A percentile compares a stretch with the other conserved stretches of the same genome.
Conservation (phyloP, 23 tunicate species). For the Ciona savignyi region DNA sequence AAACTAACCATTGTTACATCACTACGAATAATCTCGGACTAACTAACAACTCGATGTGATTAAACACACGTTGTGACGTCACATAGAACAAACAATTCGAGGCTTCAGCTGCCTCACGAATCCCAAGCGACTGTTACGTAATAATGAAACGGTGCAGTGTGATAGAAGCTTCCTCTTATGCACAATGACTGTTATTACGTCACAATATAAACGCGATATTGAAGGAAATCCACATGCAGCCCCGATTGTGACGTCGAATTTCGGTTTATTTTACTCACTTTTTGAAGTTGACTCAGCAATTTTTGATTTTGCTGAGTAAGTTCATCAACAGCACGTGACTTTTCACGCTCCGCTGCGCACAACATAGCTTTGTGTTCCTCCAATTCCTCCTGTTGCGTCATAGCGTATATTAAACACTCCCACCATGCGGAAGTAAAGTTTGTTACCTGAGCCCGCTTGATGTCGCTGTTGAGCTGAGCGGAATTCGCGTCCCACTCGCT, state of each 20-base stretch:
- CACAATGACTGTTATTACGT: not conserved
- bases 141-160: too few species aligned
- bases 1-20: not conserved
- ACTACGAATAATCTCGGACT: not conserved
- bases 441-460: conserved; percentile 39
- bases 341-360: conserved; percentile 55
- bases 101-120: not conserved
- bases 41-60: not conserved
- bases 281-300: conserved; percentile 36
- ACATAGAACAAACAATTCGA: not conserved
- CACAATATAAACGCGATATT: not conserved
- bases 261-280: conserved; percentile 3
- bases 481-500: conserved; percentile 33
- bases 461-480: conserved; percentile 40
- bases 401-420: not conserved
- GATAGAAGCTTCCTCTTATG: too few species aligned
- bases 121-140: not conserved
- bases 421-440: not conserved
- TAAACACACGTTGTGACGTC: not conserved
- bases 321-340: conserved; percentile 46
- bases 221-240: not conserved
- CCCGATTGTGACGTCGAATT: not conserved
- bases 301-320: conserved; percentile 48
- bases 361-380: conserved; percentile 40
- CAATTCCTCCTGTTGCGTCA: conserved; percentile 29